A percentile compares a stretch with the other conserved stretches of the same genome.
Conservation (phyloP, 2,797 vertebrate species). For the Ptychadena robeensis region DNA sequence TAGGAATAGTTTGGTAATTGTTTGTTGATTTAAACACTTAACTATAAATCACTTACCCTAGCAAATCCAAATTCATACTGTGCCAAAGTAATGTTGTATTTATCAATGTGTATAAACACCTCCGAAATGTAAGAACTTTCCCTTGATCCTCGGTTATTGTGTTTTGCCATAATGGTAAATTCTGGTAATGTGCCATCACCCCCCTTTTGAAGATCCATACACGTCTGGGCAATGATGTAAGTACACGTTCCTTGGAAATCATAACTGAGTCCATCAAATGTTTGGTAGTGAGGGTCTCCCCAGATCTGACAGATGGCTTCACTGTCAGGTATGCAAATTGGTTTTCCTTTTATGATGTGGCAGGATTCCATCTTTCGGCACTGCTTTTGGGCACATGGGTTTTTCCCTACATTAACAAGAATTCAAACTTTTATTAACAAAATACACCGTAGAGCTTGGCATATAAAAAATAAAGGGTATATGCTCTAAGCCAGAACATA, state of each 20-base stretch:
- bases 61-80: slow-evolving; percentile 73
- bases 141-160: slow-evolving; percentile 72
- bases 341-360: slow-evolving; percentile 61
- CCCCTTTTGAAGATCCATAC: slow-evolving; percentile 53
- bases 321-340: slow-evolving; percentile 70
- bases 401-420: not conserved
- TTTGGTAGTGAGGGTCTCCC: slow-evolving; percentile 86
- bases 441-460: no score
- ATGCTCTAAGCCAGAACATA: no score
- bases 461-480: no score
- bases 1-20: no score
- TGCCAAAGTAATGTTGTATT: slow-evolving; percentile 69
- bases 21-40: no score
- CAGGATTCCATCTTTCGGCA: slow-evolving; percentile 79
- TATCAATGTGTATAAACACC: slow-evolving; percentile 74
- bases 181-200: slow-evolving; percentile 71
- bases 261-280: slow-evolving; percentile 80
- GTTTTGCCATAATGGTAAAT: slow-evolving; percentile 80
- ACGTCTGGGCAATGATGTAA: slow-evolving; percentile 78
- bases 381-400: not conserved
- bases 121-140: slow-evolving; percentile 77
- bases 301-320: slow-evolving; percentile 77
- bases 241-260: slow-evolving; percentile 88
- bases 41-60: slow-evolving; percentile 74
- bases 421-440: no score